phyloP scores from a whole-genome alignment of 2,113 vertebrate species.

The Urocynchramus pylzowi region DNA sequence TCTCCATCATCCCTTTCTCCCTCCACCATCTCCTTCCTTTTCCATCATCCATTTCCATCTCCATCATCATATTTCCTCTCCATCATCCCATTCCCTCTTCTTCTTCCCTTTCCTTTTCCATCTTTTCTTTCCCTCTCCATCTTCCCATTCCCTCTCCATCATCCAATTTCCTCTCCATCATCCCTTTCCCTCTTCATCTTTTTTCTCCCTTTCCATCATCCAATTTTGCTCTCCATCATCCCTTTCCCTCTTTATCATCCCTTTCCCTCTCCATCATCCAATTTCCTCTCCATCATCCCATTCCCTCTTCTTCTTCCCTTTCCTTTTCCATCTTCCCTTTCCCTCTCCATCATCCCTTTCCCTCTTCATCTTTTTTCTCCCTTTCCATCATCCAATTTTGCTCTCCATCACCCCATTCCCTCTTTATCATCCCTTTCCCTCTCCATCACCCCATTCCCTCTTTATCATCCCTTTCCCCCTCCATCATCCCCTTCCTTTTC shows the following conservation, averaged over 20 bases:
- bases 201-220: too few relatives aligned
- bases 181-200: fast-evolving
- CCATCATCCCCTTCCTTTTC: fast-evolving
- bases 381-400: too few relatives aligned
- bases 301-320: too few relatives aligned
- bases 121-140: neutral
- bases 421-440: fast-evolving
- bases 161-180: fast-evolving
- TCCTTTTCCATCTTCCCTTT: too few relatives aligned
- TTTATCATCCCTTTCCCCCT: fast-evolving
- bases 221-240: neutral
- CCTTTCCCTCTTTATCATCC: fast-evolving
- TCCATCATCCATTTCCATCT: neutral
- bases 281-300: fast-evolving
- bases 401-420: fast-evolving
- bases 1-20: fast-evolving
- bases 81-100: fast-evolving
- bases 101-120: fast-evolving
- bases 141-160: neutral
- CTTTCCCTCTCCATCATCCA: fast-evolving
- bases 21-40: fast-evolving
- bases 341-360: too few relatives aligned
- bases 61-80: neutral
- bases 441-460: fast-evolving
- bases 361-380: too few relatives aligned